Evolutionary conservation across 1,140 invertebrate genomes (phyloP), one percentile per base, ranked within the genome.

Genomic region (Bombus difficillimus): DNA sequence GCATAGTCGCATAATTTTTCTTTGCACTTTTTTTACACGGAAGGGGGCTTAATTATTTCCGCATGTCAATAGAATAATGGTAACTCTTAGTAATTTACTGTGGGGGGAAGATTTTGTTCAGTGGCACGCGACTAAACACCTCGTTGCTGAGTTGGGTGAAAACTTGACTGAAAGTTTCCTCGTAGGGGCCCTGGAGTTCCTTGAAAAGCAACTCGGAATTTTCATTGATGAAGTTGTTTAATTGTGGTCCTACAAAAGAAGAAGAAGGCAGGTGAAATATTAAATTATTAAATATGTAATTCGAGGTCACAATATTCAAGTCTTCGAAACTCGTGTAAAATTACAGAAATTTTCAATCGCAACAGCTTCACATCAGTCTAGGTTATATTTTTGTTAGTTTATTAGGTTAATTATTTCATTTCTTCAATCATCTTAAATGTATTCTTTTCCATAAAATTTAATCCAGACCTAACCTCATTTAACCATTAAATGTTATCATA

Each of bases 131-230:
- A 81, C 95, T 96, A 87, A 97, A 97, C 78, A 97, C 95, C 83
- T 96, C 95, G 88, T 97, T 97, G 0, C 95, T 95, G 9, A 97
- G 94, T 79, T 97, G 96, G 76, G 95, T 94, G 88, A 97, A 97
- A 0, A 97, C 95, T 3, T 95, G 92, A 59, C 96, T 96, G 66
- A 97, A 96, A 15, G 96, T 96, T 80, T 96, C 95, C 88, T 97
- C 96, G 85, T 97, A 97, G 0, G 96, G 95, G 13, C 94, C 93
- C 87, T 96, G 96, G 47, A 97, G 90, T 91, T 97, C 97, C 78
- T 96, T 96, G 88, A 97, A 97, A 0, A 97, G 95, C 3, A 96
- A 92, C 34, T 97, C 96, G 75, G 96, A 96, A 89, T 97, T 97
- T 28, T 97, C 96, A 86, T 97, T 97, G 2, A 97, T 92, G 91